Base-by-base conservation (phyloP, 2,113 vertebrate genomes). In the Amphilophus citrinellus region DNA sequence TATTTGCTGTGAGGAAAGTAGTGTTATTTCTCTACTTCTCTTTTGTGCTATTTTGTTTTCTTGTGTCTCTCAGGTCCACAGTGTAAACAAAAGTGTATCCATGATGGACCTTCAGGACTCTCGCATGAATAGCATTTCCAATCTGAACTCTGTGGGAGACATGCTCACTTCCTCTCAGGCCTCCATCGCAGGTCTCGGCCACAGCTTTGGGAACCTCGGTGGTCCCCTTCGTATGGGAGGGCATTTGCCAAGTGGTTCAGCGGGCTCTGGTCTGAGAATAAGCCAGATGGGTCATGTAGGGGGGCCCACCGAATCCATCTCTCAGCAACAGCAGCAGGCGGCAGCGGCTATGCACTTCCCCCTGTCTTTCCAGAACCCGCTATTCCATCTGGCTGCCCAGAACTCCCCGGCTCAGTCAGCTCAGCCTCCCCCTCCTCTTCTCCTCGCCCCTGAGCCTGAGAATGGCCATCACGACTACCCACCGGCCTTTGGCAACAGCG, bases 81-180 rank as follows among this genome's bases (percentile, higher is more conserved):
- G 97, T 15, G 97, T 98, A 76, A 98, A 98, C 93, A 99, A 99
- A 93, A 99, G 98, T 2, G 97, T 99, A 76, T 99, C 98, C 62
- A 99, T 99, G 98, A 96, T 99, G 97, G 98, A 99, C 89, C 96
- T 99, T 20, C 98, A 99, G 94, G 98, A 98, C 2, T 97, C 97
- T 2, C 97, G 97, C 27, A 97, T 99, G 92, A 98, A 98, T 96
- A 98, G 98, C 92, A 97, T 99, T 61, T 98, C 98, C 87, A 99
- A 98, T 94, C 96, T 98, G 83, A 97, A 98, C 30, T 97, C 96
- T 0, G 97, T 98, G 14, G 97, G 97, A 17, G 97, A 98, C 95
- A 94, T 98, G 96, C 95, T 98, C 53, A 97, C 98, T 90, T 97
- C 96, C 3, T 98, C 97, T 84, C 97, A 98, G 91, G 97, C 97